These are phyloP conservation scores for Parnassius orleans DNA, from an alignment of 2,888 invertebrate species.

Conservation along the genomic window DNA sequence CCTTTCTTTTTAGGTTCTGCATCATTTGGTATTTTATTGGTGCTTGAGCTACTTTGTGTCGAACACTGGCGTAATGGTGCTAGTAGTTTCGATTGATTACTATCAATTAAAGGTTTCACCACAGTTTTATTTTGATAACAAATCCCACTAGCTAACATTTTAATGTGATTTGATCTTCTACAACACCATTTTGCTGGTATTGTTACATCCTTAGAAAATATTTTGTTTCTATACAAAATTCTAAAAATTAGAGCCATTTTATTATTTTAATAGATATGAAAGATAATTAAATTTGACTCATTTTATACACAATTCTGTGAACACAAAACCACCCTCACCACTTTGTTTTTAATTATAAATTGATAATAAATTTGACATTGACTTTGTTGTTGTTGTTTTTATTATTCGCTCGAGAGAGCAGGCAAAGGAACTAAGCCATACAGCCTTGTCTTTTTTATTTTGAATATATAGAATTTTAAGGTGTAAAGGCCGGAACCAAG, in stretches of 20 bases:
- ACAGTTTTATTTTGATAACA: constrained; percentile 44
- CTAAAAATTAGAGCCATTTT: constrained; percentile 63
- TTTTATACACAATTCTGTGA: constrained; percentile 23
- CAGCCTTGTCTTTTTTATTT: no score
- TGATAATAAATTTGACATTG: background rate
- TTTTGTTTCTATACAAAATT: constrained; percentile 52
- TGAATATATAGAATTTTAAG: no score
- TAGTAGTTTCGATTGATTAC: constrained; percentile 38
- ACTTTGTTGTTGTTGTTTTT: no score
- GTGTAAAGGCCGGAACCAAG: no score
- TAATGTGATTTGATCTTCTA: constrained; percentile 44
- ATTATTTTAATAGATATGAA: constrained; percentile 2
- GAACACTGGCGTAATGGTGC: constrained; percentile 43
- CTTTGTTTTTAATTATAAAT: constrained; percentile 1
- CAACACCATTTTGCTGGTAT: constrained; percentile 59
- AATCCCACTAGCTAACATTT: constrained; percentile 51
- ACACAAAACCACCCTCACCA: constrained; percentile 4
- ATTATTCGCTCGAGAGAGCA: no score
- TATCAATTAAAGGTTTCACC: constrained; percentile 36
- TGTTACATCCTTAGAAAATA: constrained; percentile 50
- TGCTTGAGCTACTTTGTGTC: constrained; percentile 37
- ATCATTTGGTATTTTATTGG: constrained; percentile 34
- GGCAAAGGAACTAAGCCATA: no score
- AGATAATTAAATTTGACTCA: constrained; percentile 27
- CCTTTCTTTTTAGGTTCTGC: constrained; percentile 62